Evolutionary conservation across 2,113 vertebrate genomes (phyloP).

Genomic region (Cichladusa arquata): DNA sequence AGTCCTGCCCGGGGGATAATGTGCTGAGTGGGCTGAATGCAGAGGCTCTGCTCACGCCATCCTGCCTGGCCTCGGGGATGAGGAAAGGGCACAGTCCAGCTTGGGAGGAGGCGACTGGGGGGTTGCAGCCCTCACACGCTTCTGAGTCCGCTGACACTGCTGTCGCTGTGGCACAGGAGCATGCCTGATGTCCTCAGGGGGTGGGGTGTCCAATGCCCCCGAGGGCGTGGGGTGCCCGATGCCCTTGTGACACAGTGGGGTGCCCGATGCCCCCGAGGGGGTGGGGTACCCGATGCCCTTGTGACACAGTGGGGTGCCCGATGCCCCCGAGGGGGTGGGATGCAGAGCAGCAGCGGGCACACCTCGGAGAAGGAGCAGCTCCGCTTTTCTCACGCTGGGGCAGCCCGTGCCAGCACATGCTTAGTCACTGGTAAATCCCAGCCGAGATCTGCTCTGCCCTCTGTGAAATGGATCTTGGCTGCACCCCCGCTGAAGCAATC

Average conservation of each 20-base stretch:
- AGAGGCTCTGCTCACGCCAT: rapidly evolving
- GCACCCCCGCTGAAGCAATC: conserved; percentile 63
- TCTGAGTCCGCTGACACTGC: rapidly evolving
- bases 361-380: neutral
- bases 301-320: neutral
- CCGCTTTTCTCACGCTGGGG: conserved; percentile 58
- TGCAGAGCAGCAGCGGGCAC: neutral
- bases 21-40: rapidly evolving
- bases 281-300: neutral
- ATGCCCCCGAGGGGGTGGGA: neutral
- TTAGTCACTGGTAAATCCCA: conserved; percentile 72
- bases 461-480: conserved; percentile 68
- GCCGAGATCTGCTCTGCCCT: conserved; percentile 53
- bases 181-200: too few species aligned
- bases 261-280: neutral
- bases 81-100: neutral
- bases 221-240: too few species aligned
- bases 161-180: rapidly evolving
- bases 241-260: neutral
- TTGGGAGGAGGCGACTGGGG: rapidly evolving
- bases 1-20: neutral
- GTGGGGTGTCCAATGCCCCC: too few species aligned
- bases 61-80: neutral
- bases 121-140: neutral
- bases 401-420: conserved; percentile 68